Percentiles rank a stretch among this genome's conserved stretches.
Conservation (phyloP, 2,797 vertebrate genomes). For the Gobionotothen gibberifrons region DNA sequence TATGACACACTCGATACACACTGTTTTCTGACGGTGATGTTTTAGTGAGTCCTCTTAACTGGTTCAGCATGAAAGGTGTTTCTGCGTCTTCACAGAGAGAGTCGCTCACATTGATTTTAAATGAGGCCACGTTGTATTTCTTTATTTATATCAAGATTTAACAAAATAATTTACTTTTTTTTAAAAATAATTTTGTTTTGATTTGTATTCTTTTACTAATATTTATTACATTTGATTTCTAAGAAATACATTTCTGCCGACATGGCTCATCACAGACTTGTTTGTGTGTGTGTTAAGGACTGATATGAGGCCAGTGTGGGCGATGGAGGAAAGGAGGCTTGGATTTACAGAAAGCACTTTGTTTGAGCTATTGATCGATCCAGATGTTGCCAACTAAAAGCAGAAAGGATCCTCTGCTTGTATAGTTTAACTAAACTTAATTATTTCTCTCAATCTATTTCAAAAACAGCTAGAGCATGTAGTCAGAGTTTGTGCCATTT, state of each 20-base stretch:
- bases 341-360: constrained; percentile 13
- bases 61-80: constrained; percentile 32
- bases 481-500: constrained; percentile 47
- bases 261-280: not conserved
- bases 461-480: not conserved
- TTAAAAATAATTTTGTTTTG: not conserved
- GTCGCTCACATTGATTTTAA: not conserved
- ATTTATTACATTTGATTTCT: not conserved
- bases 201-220: constrained; percentile 9
- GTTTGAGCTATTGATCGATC: not conserved
- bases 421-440: not conserved
- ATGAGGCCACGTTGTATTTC: constrained; percentile 10
- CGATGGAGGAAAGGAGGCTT: constrained; percentile 1
- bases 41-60: not conserved
- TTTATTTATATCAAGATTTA: not conserved
- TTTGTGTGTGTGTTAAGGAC: constrained; percentile 2
- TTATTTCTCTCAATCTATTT: constrained; percentile 20
- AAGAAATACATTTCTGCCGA: constrained; percentile 4
- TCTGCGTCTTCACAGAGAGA: constrained; percentile 36
- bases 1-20: constrained; percentile 20
- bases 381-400: constrained; percentile 30
- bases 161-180: not conserved
- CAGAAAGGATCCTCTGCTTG: constrained; percentile 15
- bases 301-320: constrained; percentile 25
- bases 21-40: constrained; percentile 9